Evolutionary conservation across 2,888 invertebrate species (phyloP).

Genomic region (Melanotus villosus): DNA sequence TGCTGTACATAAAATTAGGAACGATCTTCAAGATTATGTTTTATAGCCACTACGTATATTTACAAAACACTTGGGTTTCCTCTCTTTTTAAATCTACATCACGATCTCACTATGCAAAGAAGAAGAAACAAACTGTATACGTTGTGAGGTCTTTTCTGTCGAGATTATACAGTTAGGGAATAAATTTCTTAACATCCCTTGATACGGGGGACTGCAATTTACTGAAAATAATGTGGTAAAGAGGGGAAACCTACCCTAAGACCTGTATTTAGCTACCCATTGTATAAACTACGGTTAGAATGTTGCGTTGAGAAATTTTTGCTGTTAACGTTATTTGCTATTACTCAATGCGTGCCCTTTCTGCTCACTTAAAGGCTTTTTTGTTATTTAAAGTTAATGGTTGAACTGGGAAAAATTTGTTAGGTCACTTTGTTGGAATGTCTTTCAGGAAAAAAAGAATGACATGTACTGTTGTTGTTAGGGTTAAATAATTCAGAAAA

Average conservation of each 20-base stretch:
- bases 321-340: too few relatives aligned
- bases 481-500: too few relatives aligned
- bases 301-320: constrained; percentile 6
- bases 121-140: constrained; percentile 10
- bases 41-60: not conserved
- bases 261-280: constrained; percentile 19
- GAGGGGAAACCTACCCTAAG: constrained; percentile 22
- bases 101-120: not conserved
- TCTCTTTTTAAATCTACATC: not conserved
- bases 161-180: constrained; percentile 8
- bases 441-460: too few relatives aligned
- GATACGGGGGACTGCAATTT: constrained; percentile 17
- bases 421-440: too few relatives aligned
- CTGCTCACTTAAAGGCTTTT: too few relatives aligned
- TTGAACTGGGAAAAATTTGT: too few relatives aligned
- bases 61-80: not conserved
- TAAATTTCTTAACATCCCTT: constrained; percentile 22
- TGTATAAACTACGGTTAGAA: not conserved
- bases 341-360: too few relatives aligned
- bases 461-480: too few relatives aligned
- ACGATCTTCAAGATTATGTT: not conserved
- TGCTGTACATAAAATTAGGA: not conserved
- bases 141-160: not conserved
- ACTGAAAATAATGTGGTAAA: constrained; percentile 26
- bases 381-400: too few relatives aligned